These are phyloP conservation scores for Ammodytes marinus DNA, from an alignment of 2,113 vertebrate species.

Conservation along the genomic window DNA sequence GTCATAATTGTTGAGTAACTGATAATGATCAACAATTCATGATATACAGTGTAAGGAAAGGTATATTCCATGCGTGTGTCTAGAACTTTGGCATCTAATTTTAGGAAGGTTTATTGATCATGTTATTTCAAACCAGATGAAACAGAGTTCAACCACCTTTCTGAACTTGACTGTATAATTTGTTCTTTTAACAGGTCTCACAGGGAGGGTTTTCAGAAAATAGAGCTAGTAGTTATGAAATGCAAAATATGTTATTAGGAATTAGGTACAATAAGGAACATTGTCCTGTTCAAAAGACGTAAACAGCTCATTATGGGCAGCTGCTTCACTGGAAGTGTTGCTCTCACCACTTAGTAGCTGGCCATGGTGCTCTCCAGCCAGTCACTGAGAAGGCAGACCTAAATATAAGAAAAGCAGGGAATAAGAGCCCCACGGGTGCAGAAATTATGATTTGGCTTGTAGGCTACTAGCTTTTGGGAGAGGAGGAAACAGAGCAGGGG, in stretches of 20 bases:
- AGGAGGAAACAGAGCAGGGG: no score
- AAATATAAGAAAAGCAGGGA: background rate
- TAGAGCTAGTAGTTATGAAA: no score
- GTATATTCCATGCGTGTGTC: no score
- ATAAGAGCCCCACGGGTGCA: background rate
- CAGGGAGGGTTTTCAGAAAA: no score
- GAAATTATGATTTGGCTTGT: no score
- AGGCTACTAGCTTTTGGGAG: no score
- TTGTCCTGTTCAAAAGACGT: conserved; percentile 31
- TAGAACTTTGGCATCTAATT: no score
- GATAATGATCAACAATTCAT: no score
- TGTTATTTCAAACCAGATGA: background rate
- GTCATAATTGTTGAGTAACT: no score
- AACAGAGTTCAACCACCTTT: background rate
- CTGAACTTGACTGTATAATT: background rate
- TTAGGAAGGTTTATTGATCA: background rate
- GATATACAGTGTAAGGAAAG: no score
- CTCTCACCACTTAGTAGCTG: conserved; percentile 63
- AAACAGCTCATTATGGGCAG: conserved; percentile 18
- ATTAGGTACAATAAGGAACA: background rate
- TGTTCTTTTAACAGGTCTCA: no score
- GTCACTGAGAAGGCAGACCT: conserved; percentile 77
- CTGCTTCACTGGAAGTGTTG: conserved; percentile 21
- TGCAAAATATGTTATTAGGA: conserved; percentile 55
- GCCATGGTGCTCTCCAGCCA: conserved; percentile 77